phyloP scores from a whole-genome alignment of 2,113 vertebrate genomes.

The Lathamus discolor region DNA sequence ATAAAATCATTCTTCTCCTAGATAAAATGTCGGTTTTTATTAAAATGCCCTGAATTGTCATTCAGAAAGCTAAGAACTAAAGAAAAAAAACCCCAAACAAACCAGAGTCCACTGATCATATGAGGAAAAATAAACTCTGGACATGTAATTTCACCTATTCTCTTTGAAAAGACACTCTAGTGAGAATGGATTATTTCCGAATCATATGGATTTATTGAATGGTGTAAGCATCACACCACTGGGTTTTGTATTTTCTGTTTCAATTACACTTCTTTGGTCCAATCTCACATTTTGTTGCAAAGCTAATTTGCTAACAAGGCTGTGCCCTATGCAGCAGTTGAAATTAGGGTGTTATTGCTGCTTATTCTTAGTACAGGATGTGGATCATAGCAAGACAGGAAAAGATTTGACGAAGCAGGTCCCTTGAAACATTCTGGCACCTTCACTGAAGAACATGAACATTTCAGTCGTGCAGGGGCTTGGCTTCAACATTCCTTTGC shows the following conservation, averaged over 20 bases:
- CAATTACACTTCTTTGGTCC: not conserved
- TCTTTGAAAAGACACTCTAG: not conserved
- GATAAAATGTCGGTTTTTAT: not conserved
- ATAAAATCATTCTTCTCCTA: not conserved
- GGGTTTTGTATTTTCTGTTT: not conserved
- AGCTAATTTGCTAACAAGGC: not conserved
- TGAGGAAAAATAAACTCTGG: not conserved
- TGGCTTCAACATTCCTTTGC: not conserved
- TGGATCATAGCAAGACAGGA: not conserved
- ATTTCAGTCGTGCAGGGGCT: not conserved
- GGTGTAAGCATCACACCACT: not conserved
- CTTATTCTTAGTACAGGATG: not conserved
- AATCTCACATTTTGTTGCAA: not conserved
- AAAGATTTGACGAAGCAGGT: not conserved
- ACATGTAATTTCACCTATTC: not conserved
- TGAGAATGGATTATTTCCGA: not conserved
- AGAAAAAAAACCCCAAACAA: not conserved
- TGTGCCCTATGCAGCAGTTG: rapidly evolving
- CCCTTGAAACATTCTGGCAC: not conserved
- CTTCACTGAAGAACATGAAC: not conserved
- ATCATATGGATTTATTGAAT: not conserved
- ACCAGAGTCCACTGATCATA: not conserved
- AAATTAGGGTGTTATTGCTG: not conserved
- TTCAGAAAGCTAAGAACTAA: not conserved
- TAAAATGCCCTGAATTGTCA: not conserved